Conservation (phyloP, 2,113 vertebrate genomes). For the Catharus fuscescens region DNA sequence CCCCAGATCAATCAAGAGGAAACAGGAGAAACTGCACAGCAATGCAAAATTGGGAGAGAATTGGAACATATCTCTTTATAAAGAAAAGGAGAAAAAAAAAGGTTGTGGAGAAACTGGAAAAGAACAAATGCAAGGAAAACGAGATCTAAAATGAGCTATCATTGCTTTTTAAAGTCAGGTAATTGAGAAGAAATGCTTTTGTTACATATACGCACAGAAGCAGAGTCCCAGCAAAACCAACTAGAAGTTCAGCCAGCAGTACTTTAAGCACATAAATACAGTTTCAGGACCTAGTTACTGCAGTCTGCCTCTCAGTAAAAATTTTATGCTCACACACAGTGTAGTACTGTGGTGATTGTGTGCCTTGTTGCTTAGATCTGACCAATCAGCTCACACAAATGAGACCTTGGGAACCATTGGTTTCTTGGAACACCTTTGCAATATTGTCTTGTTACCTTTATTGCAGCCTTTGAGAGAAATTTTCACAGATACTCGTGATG, state of each 20-base stretch:
- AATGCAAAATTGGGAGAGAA: background rate
- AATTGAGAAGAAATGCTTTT: background rate
- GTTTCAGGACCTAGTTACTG: background rate
- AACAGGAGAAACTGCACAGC: background rate
- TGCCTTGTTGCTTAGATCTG: background rate
- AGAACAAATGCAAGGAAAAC: background rate
- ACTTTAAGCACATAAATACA: background rate
- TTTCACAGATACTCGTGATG: background rate
- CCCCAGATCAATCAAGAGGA: background rate
- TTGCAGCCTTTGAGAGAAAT: background rate
- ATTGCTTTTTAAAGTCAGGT: background rate
- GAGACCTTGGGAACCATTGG: background rate
- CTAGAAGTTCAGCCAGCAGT: background rate
- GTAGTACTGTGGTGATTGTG: background rate
- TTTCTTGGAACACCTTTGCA: background rate
- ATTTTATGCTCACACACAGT: background rate
- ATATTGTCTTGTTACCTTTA: background rate
- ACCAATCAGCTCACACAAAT: background rate
- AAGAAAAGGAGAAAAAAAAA: background rate
- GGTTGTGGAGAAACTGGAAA: background rate
- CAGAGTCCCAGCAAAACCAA: background rate
- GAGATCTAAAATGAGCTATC: background rate
- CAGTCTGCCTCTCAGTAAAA: background rate
- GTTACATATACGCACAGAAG: background rate
- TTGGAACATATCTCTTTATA: background rate